phyloP scores from a whole-genome alignment of 1,140 invertebrate species.

The Orius insidiosus region DNA sequence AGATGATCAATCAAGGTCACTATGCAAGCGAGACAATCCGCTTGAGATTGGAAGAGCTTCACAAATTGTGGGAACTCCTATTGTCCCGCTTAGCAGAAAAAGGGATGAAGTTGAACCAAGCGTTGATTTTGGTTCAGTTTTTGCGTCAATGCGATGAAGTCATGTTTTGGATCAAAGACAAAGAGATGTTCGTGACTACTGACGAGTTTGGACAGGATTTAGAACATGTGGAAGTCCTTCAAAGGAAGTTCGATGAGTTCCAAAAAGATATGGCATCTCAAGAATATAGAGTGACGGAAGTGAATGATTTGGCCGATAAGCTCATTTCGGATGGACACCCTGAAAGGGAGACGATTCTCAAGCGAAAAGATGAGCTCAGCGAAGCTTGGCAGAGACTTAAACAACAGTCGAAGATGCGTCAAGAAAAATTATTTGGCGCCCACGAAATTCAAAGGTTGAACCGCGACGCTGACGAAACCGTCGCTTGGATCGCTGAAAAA shows the following conservation, averaged over 20 bases:
- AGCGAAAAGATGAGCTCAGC: conserved; percentile 82
- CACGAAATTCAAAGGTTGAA: conserved; percentile 99
- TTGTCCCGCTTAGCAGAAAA: conserved; percentile 85
- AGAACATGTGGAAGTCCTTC: conserved; percentile 95
- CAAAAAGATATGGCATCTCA: conserved; percentile 97
- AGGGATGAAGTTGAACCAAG: conserved; percentile 90
- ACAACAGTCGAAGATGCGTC: conserved; percentile 77
- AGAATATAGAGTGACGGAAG: conserved; percentile 90
- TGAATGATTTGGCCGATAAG: conserved; percentile 86
- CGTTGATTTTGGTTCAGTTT: conserved; percentile 92
- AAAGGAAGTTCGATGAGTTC: conserved; percentile 99
- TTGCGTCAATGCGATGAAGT: conserved; percentile 95
- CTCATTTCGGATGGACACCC: conserved; percentile 87
- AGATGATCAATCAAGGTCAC: conserved; percentile 94
- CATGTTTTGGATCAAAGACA: conserved; percentile 98
- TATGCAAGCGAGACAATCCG: conserved; percentile 88
- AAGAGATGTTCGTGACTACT: conserved; percentile 89
- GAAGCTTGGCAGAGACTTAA: conserved; percentile 93
- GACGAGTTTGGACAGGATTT: conserved; percentile 95
- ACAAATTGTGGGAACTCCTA: conserved; percentile 87
- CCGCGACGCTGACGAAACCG: conserved; percentile 95
- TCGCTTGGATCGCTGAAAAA: conserved; percentile 98
- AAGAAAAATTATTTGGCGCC: conserved; percentile 92
- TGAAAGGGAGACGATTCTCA: conserved; percentile 78
- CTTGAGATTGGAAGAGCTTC: conserved; percentile 66